phyloP scores from a whole-genome alignment of 2,888 invertebrate species.

The Diplolepis rosae region DNA sequence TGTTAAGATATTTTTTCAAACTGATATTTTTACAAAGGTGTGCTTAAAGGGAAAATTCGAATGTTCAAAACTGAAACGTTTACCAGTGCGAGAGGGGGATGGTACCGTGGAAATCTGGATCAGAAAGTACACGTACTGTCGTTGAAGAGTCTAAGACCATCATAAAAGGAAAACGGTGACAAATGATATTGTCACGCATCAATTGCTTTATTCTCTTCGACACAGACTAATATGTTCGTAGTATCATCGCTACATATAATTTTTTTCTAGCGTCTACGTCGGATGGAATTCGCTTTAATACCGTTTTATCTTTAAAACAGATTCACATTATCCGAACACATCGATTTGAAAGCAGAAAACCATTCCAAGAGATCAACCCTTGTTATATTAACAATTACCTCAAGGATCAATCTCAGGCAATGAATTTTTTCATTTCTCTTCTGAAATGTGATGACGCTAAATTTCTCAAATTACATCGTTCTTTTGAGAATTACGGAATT shows the following conservation, averaged over 20 bases:
- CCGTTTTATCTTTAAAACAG: conserved; percentile 19
- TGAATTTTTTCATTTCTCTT: not conserved
- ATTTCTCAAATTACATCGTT: conserved; percentile 17
- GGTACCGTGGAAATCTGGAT: conserved; percentile 20
- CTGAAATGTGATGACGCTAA: not conserved
- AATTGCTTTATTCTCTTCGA: conserved; percentile 23
- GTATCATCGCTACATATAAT: conserved; percentile 22
- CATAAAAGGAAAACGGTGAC: not conserved
- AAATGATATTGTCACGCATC: not conserved
- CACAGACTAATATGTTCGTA: conserved; percentile 18
- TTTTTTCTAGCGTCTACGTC: conserved; percentile 18
- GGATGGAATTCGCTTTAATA: conserved; percentile 20
- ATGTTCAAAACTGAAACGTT: conserved; percentile 30
- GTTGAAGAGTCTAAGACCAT: not conserved
- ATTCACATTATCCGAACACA: conserved; percentile 9
- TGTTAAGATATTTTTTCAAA: not conserved
- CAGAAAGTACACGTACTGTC: not conserved
- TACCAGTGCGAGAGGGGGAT: conserved; percentile 6
- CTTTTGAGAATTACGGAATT: conserved; percentile 18
- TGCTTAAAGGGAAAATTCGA: not conserved
- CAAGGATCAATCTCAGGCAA: not conserved
- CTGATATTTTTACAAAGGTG: not conserved
- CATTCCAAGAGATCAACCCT: conserved; percentile 6
- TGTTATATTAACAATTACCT: not conserved
- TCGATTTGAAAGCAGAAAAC: conserved; percentile 4